Conservation (phyloP, 2,113 vertebrate genomes). For the Alces alces region DNA sequence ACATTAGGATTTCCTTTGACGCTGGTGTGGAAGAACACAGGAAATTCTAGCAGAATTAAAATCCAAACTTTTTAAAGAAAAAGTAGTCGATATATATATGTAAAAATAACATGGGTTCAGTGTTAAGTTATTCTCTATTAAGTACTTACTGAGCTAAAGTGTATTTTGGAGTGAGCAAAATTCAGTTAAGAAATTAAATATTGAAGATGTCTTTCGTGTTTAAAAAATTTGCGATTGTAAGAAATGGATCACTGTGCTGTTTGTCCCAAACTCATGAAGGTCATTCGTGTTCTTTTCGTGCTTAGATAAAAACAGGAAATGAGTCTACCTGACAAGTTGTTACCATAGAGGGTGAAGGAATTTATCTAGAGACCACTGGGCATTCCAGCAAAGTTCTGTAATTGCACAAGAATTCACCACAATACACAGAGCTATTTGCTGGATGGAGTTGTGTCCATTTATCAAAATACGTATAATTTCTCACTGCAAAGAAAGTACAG, state of each 20-base stretch:
- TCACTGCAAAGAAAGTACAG: not conserved
- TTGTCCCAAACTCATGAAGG: constrained; percentile 44
- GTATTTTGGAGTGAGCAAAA: constrained; percentile 13
- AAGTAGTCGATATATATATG: constrained; percentile 13
- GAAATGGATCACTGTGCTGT: constrained; percentile 7
- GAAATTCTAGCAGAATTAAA: constrained; percentile 70
- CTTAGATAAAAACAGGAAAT: constrained; percentile 75
- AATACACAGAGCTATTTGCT: constrained; percentile 46
- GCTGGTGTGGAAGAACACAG: constrained; percentile 77
- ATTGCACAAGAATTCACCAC: constrained; percentile 62
- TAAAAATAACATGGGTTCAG: constrained; percentile 11
- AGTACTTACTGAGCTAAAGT: constrained; percentile 8
- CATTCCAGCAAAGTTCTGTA: constrained; percentile 64
- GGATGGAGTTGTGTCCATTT: constrained; percentile 37
- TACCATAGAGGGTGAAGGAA: constrained; percentile 70
- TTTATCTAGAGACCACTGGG: constrained; percentile 55
- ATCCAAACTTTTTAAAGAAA: constrained; percentile 53
- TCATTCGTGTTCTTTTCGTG: constrained; percentile 43
- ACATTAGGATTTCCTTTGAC: constrained; percentile 84
- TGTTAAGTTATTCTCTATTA: constrained; percentile 24
- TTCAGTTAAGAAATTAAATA: constrained; percentile 42
- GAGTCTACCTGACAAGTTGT: constrained; percentile 69
- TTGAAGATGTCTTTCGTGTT: constrained; percentile 40
- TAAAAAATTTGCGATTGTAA: constrained; percentile 18
- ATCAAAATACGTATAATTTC: constrained; percentile 42